A percentile compares a stretch with the other conserved stretches of the same genome.
phyloP scores from a whole-genome alignment of 2,888 invertebrate genomes.

The Cremastinae sp. region DNA sequence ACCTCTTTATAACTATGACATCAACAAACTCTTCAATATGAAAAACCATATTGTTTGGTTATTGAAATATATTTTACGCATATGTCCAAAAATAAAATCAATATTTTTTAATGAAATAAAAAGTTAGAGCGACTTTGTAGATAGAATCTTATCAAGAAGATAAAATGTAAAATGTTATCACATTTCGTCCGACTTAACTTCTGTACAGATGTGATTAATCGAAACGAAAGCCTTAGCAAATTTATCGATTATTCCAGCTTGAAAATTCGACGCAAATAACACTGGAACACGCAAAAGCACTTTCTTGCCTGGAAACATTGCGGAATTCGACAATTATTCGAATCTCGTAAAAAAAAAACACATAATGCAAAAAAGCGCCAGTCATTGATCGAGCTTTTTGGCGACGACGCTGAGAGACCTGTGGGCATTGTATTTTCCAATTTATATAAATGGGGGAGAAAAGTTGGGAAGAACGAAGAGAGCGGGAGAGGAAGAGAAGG shows the following conservation, averaged over 20 bases:
- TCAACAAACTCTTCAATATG: constrained; percentile 31
- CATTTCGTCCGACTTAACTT: too few relatives aligned
- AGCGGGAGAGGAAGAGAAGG: constrained; percentile 9
- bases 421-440: constrained; percentile 63
- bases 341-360: constrained; percentile 23
- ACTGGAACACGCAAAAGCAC: constrained; percentile 14
- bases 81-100: too few relatives aligned
- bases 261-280: too few relatives aligned
- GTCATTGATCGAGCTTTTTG: constrained; percentile 52
- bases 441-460: constrained; percentile 51
- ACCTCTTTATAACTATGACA: constrained; percentile 4
- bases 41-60: too few relatives aligned
- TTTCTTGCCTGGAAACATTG: constrained; percentile 29
- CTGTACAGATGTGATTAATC: too few relatives aligned
- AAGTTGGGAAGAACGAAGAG: constrained; percentile 3
- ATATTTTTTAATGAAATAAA: too few relatives aligned
- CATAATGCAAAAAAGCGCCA: constrained; percentile 41
- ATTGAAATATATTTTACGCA: too few relatives aligned
- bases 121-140: too few relatives aligned
- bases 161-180: too few relatives aligned
- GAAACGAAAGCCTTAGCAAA: too few relatives aligned
- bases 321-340: constrained; percentile 46
- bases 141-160: too few relatives aligned
- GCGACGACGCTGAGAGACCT: constrained; percentile 37
- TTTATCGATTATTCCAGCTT: too few relatives aligned